phyloP scores from a whole-genome alignment of 2,113 vertebrate species.

The Sinosuthora webbiana region DNA sequence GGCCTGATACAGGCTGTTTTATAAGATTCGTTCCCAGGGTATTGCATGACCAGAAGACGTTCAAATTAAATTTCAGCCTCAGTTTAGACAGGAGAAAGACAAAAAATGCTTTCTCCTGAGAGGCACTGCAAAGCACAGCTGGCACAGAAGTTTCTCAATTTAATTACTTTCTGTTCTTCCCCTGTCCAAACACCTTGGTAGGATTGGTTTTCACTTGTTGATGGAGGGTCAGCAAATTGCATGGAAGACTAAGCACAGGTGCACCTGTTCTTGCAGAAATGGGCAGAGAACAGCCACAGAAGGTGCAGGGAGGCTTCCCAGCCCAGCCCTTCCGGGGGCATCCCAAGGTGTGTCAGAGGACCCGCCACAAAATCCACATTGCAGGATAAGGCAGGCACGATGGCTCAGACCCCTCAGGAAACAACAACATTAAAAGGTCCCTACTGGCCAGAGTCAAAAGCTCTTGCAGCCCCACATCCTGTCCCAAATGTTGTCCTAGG shows the following conservation, averaged over 20 bases:
- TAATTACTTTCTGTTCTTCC: background rate
- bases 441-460: background rate
- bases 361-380: fast-evolving
- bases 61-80: background rate
- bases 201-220: background rate
- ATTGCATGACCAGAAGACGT: background rate
- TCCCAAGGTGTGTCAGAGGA: background rate
- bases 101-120: background rate
- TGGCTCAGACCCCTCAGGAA: fast-evolving
- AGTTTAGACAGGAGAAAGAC: background rate
- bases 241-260: background rate
- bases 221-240: background rate
- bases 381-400: background rate
- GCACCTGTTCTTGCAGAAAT: background rate
- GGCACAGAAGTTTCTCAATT: background rate
- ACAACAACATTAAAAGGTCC: background rate
- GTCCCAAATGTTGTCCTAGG: background rate
- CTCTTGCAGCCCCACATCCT: background rate
- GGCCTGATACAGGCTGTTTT: background rate
- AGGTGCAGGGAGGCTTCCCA: background rate
- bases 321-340: background rate
- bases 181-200: background rate
- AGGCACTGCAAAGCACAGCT: background rate
- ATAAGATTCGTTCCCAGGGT: background rate
- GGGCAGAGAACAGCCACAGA: background rate